These are phyloP conservation scores for Caiman crocodilus DNA, from an alignment of 2,797 vertebrate species.

Conservation along the genomic window DNA sequence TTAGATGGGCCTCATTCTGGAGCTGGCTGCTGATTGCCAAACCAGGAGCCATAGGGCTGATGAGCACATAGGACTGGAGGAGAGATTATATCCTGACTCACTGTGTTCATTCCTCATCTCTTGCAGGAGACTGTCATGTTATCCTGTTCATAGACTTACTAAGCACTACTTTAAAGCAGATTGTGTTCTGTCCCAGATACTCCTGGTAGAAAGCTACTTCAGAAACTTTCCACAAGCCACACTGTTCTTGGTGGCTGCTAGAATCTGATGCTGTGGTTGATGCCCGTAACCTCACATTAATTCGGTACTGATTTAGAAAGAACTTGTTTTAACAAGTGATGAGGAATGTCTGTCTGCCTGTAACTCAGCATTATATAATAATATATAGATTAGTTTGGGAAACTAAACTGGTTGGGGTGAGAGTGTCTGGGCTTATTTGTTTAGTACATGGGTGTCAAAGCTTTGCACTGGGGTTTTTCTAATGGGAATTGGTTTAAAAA, in stretches of 20 bases:
- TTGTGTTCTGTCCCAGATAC: no score
- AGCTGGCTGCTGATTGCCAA: neutral
- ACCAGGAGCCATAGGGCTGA: neutral
- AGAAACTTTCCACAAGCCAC: no score
- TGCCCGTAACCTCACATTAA: neutral
- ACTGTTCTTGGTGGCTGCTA: no score
- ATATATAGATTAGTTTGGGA: neutral
- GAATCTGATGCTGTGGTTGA: accelerated
- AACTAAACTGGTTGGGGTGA: neutral
- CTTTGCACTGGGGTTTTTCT: neutral
- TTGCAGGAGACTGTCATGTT: neutral
- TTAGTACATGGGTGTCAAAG: neutral
- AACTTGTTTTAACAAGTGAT: neutral
- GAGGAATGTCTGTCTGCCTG: neutral
- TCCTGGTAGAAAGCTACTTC: no score
- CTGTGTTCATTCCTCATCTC: neutral
- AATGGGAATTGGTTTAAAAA: neutral
- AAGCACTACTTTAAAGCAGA: no score
- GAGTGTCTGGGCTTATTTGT: neutral
- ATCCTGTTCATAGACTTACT: neutral
- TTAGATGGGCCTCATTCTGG: neutral
- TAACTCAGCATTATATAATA: neutral
- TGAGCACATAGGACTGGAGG: neutral
- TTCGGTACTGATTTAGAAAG: neutral
- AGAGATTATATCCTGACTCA: neutral